Conservation (phyloP, 2,888 invertebrate genomes). For the Ypsolopha scabrella region DNA sequence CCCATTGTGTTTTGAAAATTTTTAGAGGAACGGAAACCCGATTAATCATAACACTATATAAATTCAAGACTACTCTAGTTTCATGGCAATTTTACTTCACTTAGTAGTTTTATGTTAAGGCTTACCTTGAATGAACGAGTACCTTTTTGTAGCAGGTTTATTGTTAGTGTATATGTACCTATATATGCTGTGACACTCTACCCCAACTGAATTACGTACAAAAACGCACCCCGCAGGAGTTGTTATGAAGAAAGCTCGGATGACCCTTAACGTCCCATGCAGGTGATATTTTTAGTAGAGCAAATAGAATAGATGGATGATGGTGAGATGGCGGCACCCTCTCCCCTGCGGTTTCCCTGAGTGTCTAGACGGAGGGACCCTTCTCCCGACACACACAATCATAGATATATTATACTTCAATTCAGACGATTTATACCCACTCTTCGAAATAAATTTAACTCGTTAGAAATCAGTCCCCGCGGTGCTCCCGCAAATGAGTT, state of each 20-base stretch:
- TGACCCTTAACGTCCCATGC: conserved; percentile 41
- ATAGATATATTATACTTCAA: not conserved
- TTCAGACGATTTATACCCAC: not conserved
- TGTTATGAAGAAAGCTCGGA: conserved; percentile 16
- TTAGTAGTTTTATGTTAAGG: too few species aligned
- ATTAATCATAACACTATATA: conserved; percentile 15
- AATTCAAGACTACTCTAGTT: not conserved
- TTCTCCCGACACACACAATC: conserved; percentile 13
- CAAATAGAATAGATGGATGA: conserved; percentile 55
- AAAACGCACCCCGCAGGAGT: not conserved
- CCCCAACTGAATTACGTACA: conserved; percentile 1
- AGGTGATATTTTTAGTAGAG: conserved; percentile 51
- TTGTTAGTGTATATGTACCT: not conserved
- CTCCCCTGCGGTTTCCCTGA: conserved; percentile 50
- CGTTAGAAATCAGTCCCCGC: not conserved
- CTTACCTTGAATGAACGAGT: too few species aligned
- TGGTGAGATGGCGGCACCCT: conserved; percentile 52
- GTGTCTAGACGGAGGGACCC: conserved; percentile 65
- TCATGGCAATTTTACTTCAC: not conserved
- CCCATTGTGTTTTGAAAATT: conserved; percentile 35
- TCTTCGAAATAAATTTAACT: not conserved
- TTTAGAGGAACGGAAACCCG: conserved; percentile 2
- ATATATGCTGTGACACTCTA: not conserved
- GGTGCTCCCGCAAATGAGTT: too few species aligned
- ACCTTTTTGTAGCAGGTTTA: not conserved